phyloP scores from a whole-genome alignment of 2,113 vertebrate species.

The Picathartes gymnocephalus region DNA sequence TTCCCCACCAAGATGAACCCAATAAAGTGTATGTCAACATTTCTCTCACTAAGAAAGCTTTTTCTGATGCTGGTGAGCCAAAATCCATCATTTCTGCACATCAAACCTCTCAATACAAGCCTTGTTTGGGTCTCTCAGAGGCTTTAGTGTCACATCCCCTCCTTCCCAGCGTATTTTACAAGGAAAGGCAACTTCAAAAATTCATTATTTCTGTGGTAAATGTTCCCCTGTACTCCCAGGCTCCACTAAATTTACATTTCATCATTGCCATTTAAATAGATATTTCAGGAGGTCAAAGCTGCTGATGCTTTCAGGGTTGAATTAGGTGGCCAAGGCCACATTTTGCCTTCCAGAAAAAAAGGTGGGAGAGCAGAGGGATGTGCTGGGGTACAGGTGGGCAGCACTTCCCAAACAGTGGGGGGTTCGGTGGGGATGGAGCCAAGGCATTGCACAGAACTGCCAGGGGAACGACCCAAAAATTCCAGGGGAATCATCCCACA shows the following conservation, averaged over 20 bases:
- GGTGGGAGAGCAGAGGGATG: rapidly evolving
- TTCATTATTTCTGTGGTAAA: not conserved
- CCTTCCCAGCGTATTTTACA: not conserved
- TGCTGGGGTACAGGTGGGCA: not conserved
- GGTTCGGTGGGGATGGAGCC: not conserved
- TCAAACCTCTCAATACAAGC: not conserved
- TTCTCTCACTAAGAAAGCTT: too few species aligned
- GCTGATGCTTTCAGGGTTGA: not conserved
- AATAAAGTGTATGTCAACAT: too few species aligned
- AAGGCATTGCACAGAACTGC: not conserved
- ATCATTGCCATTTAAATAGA: not conserved
- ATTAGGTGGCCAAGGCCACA: not conserved
- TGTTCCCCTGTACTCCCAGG: not conserved
- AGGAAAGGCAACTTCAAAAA: not conserved
- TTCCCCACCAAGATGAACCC: too few species aligned
- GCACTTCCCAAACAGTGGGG: rapidly evolving
- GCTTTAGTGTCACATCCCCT: not conserved
- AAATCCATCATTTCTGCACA: not conserved
- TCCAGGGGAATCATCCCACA: too few species aligned
- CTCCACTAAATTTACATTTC: not conserved
- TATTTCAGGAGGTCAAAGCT: not conserved
- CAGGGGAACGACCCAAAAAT: not conserved
- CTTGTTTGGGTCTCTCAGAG: not conserved
- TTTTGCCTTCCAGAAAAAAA: not conserved
- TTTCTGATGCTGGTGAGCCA: not conserved